These are phyloP conservation scores for Labia minor DNA, from an alignment of 2,888 invertebrate genomes.

Conservation along the genomic window DNA sequence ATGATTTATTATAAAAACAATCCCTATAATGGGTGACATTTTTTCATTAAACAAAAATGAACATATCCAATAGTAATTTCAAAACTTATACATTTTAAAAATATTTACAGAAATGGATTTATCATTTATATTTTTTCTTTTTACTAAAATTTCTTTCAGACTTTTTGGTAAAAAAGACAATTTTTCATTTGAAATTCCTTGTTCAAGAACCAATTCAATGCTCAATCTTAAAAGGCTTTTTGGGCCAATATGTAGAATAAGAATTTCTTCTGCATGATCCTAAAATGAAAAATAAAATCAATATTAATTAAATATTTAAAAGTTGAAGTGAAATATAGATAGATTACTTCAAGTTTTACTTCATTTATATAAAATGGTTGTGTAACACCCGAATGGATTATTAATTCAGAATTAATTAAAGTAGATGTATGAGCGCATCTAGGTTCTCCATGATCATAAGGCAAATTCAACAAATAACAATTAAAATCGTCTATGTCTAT, in stretches of 20 bases:
- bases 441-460: conserved; percentile 26
- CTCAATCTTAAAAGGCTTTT: conserved; percentile 18
- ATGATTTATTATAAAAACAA: too few species aligned
- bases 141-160: background rate
- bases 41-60: too few species aligned
- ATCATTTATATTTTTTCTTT: background rate
- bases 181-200: background rate
- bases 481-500: conserved; percentile 15
- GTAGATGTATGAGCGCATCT: conserved; percentile 24
- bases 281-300: conserved; percentile 23
- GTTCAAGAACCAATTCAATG: background rate
- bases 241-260: conserved; percentile 26
- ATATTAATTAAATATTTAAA: background rate
- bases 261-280: conserved; percentile 27
- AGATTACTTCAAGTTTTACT: conserved; percentile 22
- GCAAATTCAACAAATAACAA: conserved; percentile 22
- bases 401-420: conserved; percentile 18
- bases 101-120: background rate
- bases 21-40: too few species aligned
- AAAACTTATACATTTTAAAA: too few species aligned
- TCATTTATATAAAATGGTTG: conserved; percentile 24
- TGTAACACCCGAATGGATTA: conserved; percentile 25
- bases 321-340: background rate
- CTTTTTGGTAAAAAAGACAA: background rate
- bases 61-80: too few species aligned